Evolutionary conservation across 2,888 invertebrate species (phyloP), one percentile per base, ranked within the genome.

Genomic region (Hypena proboscidalis): DNA sequence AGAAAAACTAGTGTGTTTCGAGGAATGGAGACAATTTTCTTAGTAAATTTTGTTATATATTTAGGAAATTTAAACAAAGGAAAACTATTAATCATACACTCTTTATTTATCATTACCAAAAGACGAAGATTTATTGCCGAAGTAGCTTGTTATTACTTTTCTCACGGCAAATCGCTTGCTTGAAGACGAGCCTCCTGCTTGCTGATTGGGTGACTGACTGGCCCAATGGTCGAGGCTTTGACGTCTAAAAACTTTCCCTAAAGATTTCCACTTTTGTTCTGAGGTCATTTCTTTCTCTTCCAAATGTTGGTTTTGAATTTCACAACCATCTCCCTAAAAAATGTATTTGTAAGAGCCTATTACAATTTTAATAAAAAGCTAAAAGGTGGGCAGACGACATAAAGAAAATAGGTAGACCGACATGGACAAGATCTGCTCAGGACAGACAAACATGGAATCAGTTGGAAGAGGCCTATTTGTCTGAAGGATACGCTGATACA

Each of bases 181-280:
- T 25, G 77, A 80, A 33, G 81, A 74, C 14, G 87, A 80, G 55
- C 71, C 63, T 62, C 87, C 88, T 34, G 80, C 88, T 57, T 77
- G 79, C 44, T 75, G 73, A 51, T 59, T 78, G 15, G 80, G 33
- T 3, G 80, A 62, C 58, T 83, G n/a, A n/a, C n/a, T 88, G 44
- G 70, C 81, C 79, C 81, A 83, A 35, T 82, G 75, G 45, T 90
- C 89, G 53, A 85, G 81, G 64, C 84, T 88, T 76, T 89, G 88
- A 34, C 90, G 89, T 52, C 84, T 76, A 57, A 90, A 90, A 32
- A 90, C 80, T 77, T 90, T 90, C 0, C 90, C 90, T 51, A 90
- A 61, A 19, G 90, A 90, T 62, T 90, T 90, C 90, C 90, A 90
- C 65, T 90, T 90, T 58, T 87, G 90, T 50, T 90, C 90, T 30